Evolutionary conservation across 2,888 invertebrate species (phyloP).

Genomic region (Criorhina ranunculi): DNA sequence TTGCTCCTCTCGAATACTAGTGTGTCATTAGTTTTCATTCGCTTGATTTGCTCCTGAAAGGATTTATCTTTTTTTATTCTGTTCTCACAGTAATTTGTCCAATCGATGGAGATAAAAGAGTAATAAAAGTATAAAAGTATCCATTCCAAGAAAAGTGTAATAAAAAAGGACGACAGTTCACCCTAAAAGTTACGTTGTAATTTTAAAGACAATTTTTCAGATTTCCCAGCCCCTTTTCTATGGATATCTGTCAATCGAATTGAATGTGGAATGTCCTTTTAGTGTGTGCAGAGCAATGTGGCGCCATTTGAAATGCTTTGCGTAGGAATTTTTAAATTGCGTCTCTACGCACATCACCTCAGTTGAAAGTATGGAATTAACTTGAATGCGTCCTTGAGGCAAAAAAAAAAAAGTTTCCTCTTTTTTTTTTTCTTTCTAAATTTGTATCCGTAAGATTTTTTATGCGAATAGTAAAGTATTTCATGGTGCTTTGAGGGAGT

Average conservation of each 20-base stretch:
- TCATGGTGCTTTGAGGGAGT: conserved; percentile 40
- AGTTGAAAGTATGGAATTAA: conserved; percentile 25
- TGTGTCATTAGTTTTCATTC: conserved; percentile 8
- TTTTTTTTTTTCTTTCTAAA: conserved; percentile 17
- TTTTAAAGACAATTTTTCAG: conserved; percentile 59
- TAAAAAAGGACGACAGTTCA: conserved; percentile 58
- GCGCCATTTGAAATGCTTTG: conserved; percentile 65
- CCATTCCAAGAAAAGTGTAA: conserved; percentile 47
- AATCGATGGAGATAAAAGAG: conserved; percentile 64
- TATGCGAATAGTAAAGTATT: conserved; percentile 38
- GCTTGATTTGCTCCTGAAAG: conserved; percentile 5
- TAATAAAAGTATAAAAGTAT: conserved; percentile 53
- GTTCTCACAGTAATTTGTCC: conserved; percentile 53
- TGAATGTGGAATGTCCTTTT: conserved; percentile 41
- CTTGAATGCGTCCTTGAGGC: conserved; percentile 54
- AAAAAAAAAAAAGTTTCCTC: conserved; percentile 40
- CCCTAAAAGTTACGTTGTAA: conserved; percentile 49
- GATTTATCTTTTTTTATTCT: conserved; percentile 8
- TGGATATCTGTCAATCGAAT: conserved; percentile 62
- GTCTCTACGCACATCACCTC: conserved; percentile 59
- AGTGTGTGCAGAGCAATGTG: conserved; percentile 51
- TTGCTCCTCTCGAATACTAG: background rate
- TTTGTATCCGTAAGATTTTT: conserved; percentile 25
- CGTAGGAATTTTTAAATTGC: conserved; percentile 66
- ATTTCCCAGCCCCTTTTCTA: conserved; percentile 36